Evolutionary conservation across 2,797 vertebrate species (phyloP).

Genomic region (Labeo calbasu): DNA sequence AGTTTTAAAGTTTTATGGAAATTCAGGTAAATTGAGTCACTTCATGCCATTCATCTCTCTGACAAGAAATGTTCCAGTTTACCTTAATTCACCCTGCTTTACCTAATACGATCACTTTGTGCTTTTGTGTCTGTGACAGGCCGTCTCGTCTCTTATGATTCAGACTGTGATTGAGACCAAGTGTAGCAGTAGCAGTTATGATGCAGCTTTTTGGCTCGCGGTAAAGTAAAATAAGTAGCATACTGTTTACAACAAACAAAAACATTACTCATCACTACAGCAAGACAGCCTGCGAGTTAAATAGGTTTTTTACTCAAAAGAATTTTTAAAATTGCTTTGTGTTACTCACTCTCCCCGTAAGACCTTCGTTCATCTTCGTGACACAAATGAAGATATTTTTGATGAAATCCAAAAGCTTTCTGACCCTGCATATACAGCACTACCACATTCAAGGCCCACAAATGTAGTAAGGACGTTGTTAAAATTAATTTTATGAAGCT

Average conservation of each 20-base stretch:
- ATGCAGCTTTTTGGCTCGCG: slow-evolving; percentile 9
- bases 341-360: no score
- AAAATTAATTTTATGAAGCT: no score
- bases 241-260: background rate
- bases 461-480: no score
- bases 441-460: no score
- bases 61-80: background rate
- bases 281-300: background rate
- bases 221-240: background rate
- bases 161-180: background rate
- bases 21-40: slow-evolving; percentile 13
- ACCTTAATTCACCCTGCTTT: background rate
- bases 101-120: background rate
- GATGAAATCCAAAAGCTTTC: no score
- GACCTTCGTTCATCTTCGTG: no score
- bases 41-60: slow-evolving; percentile 17
- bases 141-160: background rate
- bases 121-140: background rate
- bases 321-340: background rate
- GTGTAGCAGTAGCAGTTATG: background rate
- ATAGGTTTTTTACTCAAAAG: background rate
- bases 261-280: background rate
- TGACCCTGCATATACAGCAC: no score
- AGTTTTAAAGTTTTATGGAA: slow-evolving; percentile 23
- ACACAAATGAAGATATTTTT: no score